Evolutionary conservation across 2,888 invertebrate species (phyloP).

Genomic region (Deilephila elpenor): DNA sequence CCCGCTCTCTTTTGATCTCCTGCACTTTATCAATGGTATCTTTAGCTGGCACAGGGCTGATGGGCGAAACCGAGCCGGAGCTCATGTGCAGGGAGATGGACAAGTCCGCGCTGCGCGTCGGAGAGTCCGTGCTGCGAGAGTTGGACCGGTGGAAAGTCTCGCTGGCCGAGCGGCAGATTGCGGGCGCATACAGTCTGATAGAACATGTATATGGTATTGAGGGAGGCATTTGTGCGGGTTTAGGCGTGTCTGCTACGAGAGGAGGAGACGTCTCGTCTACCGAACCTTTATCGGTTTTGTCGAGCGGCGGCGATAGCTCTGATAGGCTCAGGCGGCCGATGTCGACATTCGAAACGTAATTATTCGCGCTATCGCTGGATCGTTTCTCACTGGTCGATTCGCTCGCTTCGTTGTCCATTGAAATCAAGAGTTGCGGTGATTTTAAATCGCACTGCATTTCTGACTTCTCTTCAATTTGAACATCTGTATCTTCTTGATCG

Average conservation of each 20-base stretch:
- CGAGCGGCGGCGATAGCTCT: slow-evolving; percentile 66
- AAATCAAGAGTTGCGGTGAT: slow-evolving; percentile 49
- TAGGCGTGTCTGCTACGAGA: slow-evolving; percentile 59
- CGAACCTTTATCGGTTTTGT: slow-evolving; percentile 51
- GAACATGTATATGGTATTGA: slow-evolving; percentile 51
- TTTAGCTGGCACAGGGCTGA: slow-evolving; percentile 70
- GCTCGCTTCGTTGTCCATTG: slow-evolving; percentile 52
- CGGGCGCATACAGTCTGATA: slow-evolving; percentile 69
- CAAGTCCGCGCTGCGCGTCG: slow-evolving; percentile 59
- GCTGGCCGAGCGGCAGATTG: slow-evolving; percentile 78
- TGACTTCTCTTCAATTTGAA: slow-evolving; percentile 18
- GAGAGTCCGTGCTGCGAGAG: slow-evolving; percentile 58
- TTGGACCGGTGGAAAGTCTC: slow-evolving; percentile 68
- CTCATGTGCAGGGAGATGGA: slow-evolving; percentile 57
- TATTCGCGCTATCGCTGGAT: slow-evolving; percentile 39
- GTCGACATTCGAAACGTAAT: slow-evolving; percentile 47
- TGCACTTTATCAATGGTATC: slow-evolving; percentile 87
- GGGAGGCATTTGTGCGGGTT: slow-evolving; percentile 35
- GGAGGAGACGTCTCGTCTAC: slow-evolving; percentile 64
- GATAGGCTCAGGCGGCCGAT: slow-evolving; percentile 62
- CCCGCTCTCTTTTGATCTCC: slow-evolving; percentile 91
- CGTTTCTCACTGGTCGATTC: slow-evolving; percentile 48
- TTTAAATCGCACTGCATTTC: slow-evolving; percentile 42
- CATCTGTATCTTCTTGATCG: slow-evolving; percentile 28
- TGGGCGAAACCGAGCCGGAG: slow-evolving; percentile 62